Conservation (phyloP, 2,888 invertebrate genomes). For the Tuberolachnus salignus region DNA sequence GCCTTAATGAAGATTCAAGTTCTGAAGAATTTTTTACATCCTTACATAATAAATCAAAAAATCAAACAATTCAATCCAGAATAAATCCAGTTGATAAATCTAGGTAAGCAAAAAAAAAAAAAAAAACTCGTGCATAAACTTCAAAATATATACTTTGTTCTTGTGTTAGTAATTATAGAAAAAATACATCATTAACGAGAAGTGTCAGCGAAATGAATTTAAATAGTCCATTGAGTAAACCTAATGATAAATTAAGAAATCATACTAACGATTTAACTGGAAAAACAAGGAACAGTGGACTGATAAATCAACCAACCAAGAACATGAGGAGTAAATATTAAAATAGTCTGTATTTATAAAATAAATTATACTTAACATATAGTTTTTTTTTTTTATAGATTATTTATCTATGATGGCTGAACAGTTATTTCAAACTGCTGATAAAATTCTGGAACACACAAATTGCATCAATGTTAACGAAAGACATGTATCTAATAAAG, state of each 20-base stretch:
- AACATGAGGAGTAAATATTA: conserved; percentile 40
- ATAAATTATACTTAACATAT: neutral
- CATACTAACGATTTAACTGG: neutral
- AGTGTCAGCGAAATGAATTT: conserved; percentile 51
- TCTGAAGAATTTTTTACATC: conserved; percentile 69
- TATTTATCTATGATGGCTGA: conserved; percentile 42
- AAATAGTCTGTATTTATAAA: neutral
- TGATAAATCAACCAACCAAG: conserved; percentile 19
- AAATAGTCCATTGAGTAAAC: conserved; percentile 32
- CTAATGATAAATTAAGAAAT: conserved; percentile 28
- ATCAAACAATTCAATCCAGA: conserved; percentile 10
- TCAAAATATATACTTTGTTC: neutral
- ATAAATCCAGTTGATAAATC: conserved; percentile 17
- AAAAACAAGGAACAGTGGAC: conserved; percentile 6
- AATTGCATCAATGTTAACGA: conserved; percentile 9
- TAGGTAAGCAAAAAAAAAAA: conserved; percentile 25
- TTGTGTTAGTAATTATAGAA: neutral
- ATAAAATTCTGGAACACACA: conserved; percentile 38
- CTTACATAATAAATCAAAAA: conserved; percentile 23
- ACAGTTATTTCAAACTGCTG: conserved; percentile 43
- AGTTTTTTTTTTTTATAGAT: conserved; percentile 13
- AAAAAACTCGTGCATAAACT: neutral
- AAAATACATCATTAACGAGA: conserved; percentile 22
- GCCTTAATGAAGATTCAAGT: conserved; percentile 78
- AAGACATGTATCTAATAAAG: conserved; percentile 5